phyloP scores from a whole-genome alignment of 2,888 invertebrate species.

The Mellilla xanthometata region DNA sequence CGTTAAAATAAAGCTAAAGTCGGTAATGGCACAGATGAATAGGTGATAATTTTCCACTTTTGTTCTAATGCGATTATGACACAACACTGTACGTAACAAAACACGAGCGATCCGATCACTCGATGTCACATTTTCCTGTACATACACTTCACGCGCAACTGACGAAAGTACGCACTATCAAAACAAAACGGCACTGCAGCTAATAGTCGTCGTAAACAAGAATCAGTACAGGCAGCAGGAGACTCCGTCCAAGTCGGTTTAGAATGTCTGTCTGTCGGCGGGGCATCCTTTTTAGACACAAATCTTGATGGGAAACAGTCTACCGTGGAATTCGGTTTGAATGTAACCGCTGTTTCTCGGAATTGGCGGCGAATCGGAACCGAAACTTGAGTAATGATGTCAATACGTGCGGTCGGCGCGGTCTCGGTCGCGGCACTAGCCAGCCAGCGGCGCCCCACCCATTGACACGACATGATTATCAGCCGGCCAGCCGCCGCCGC shows the following conservation, averaged over 20 bases:
- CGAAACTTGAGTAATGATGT: slow-evolving; percentile 36
- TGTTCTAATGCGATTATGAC: slow-evolving; percentile 44
- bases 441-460: slow-evolving; percentile 67
- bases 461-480: slow-evolving; percentile 69
- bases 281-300: slow-evolving; percentile 59
- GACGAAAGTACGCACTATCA: slow-evolving; percentile 19
- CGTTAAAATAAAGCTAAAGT: slow-evolving; percentile 57
- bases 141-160: slow-evolving; percentile 35
- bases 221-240: slow-evolving; percentile 67
- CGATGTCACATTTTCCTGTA: slow-evolving; percentile 59
- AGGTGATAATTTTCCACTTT: slow-evolving; percentile 31
- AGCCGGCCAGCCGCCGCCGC: slow-evolving; percentile 64
- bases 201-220: slow-evolving; percentile 77
- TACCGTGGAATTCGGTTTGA: slow-evolving; percentile 26
- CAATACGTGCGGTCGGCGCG: slow-evolving; percentile 49
- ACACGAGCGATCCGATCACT: slow-evolving; percentile 44
- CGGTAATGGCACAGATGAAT: slow-evolving; percentile 65
- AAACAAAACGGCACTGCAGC: slow-evolving; percentile 29
- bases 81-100: slow-evolving; percentile 43
- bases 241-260: slow-evolving; percentile 65
- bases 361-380: slow-evolving; percentile 34
- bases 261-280: slow-evolving; percentile 70
- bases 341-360: slow-evolving; percentile 30
- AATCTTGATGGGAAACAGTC: slow-evolving; percentile 26
- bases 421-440: slow-evolving; percentile 63